These are phyloP conservation scores for Eulimnadia texana DNA, from an alignment of 1,140 invertebrate genomes.

Conservation along the genomic window DNA sequence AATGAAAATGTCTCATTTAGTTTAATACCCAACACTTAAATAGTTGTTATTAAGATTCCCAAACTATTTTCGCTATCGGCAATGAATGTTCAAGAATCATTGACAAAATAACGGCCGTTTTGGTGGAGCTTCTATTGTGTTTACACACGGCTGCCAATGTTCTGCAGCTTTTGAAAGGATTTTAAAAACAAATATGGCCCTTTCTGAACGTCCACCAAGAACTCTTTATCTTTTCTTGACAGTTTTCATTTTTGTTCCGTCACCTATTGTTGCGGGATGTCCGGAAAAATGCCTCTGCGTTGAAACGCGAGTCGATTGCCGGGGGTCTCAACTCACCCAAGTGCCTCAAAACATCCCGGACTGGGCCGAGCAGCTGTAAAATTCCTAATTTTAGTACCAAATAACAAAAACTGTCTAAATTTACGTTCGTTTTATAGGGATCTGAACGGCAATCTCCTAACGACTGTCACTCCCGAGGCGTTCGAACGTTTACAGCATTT, in stretches of 20 bases:
- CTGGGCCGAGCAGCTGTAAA: slow-evolving; percentile 28
- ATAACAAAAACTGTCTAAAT: not conserved
- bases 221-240: not conserved
- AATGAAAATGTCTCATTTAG: no score
- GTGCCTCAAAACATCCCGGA: slow-evolving; percentile 26
- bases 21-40: no score
- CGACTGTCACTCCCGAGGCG: not conserved
- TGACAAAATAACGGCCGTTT: no score
- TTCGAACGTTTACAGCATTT: not conserved
- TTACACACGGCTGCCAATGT: no score
- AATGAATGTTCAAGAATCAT: no score
- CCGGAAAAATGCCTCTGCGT: slow-evolving; percentile 27
- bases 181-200: no score
- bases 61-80: no score
- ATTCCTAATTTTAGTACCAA: no score
- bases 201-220: no score
- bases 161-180: no score
- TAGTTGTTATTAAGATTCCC: no score
- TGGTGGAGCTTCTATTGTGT: no score
- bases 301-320: slow-evolving; percentile 27
- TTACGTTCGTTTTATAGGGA: not conserved
- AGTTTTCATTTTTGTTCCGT: not conserved
- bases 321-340: slow-evolving; percentile 24
- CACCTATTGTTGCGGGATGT: slow-evolving; percentile 21
- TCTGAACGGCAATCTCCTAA: slow-evolving; percentile 3